Base-by-base conservation (phyloP, 2,113 vertebrate genomes). In the Thamnaconus septentrionalis region DNA sequence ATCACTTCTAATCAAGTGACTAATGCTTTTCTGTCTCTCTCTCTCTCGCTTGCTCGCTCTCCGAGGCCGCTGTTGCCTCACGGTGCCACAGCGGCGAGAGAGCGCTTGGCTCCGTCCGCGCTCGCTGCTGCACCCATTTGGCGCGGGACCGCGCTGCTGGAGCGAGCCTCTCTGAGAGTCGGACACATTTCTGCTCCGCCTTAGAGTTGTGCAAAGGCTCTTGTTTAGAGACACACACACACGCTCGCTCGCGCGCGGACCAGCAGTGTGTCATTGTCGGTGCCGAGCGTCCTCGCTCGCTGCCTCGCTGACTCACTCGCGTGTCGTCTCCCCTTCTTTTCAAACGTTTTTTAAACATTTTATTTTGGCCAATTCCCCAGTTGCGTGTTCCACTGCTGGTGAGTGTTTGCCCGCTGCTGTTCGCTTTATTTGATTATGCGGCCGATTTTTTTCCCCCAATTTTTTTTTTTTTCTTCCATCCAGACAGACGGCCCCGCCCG, bases 1-100 rank as follows among this genome's bases (percentile, higher is more conserved):
- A 88, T 86, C 66, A 80, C 84, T 83, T 86, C 78, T 86, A 82
- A 87, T 88, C 79, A 76, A 77, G 67, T 83, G 84, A 86, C 69
- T 83, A 78, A 86, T 83, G 79, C 64, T 84, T 67, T 82, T 8
- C 45, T 46, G 1, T 46, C 45, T 46, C 45, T 46, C 45, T 46
- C 45, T 46, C 45, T 46, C 45, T 46, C 45, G 1, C 45, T 46
- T n/a, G n/a, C 45, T 46, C 1, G 5, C 64, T 84, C 69, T 82
- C 76, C 78, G 66, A 55, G 57, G 80, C 79, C 67, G 73, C 60
- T 47, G 61, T 87, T 87, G 81, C 75, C 63, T 84, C 81, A 87
- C 77, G 80, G 81, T 87, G 79, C 82, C 66, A 78, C 84, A 80
- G 59, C 69, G 80, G 74, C 72, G 63, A 78, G 63, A 78, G 71